Base-by-base conservation (phyloP, 2,888 invertebrate species). In the Amblyjoppa fuscipennis region DNA sequence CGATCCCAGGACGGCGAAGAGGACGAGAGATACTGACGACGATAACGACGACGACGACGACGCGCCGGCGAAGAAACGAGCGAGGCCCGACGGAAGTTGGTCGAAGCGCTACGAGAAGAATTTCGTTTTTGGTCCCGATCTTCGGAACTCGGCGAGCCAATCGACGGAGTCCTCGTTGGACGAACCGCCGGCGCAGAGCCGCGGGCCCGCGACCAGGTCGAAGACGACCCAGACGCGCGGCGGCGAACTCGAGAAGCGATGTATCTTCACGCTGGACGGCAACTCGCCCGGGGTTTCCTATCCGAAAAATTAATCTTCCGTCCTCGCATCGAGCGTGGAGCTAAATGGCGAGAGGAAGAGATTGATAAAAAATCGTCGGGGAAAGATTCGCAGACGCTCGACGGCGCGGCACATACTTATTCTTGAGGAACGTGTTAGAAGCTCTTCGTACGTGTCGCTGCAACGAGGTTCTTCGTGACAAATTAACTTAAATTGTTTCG, bases 101-200 rank as follows among this genome's bases (percentile, higher is more conserved):
- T 76, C 86, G 16, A 69, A 85, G 51, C 56, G 68, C 16, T 89
- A 84, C 81, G 87, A 89, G 78, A 86, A 71, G 2, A 85, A 83
- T 61, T 87, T 87, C 31, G 88, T 77, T 20, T 88, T 89, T 59
- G 88, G 88, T 9, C 83, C 86, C 11, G 81, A 80, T 66, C 7
- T 34, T n/a, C 5, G 25, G 4, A 45, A 13, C 13, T 53, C 25
- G 13, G 6, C 71, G 53, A 34, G 53, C 20, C 53, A 51, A 34
- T 41, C 53, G 13, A 41, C 38, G 28, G 74, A 61, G 69, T 53
- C 75, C 0, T 66, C 80, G 64, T 25, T 16, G 25, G 66, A n/a
- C 31, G 64, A 45, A 6, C 25, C 41, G 61, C 20, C 16, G 3
- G 41, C 41, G 41, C 16, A 25, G 49, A 28, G 41, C 20, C 31